Evolutionary conservation across 2,888 invertebrate genomes (phyloP).

Genomic region (Minunthozetes semirufus): DNA sequence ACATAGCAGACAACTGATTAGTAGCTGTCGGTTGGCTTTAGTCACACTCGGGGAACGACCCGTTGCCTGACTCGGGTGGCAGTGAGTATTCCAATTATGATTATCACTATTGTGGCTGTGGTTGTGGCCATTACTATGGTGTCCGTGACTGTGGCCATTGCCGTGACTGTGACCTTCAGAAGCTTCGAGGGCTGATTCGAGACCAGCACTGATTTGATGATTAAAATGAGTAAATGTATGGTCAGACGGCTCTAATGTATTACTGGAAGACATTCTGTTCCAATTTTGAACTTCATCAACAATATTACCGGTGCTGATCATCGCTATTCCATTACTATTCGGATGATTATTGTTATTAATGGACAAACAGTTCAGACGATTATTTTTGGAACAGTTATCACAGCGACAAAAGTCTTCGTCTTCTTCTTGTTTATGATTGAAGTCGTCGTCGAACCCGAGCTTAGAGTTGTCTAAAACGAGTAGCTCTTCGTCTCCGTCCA

Average conservation of each 20-base stretch:
- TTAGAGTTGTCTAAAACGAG: neutral
- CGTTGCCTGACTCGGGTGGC: neutral
- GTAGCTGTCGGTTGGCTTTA: conserved; percentile 2
- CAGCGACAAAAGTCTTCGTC: neutral
- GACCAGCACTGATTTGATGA: neutral
- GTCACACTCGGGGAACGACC: too few species aligned
- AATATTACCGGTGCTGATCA: neutral
- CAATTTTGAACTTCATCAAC: neutral
- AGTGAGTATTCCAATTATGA: neutral
- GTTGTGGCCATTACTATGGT: too few species aligned
- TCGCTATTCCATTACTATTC: neutral
- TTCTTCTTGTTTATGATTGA: neutral
- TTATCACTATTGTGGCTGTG: neutral
- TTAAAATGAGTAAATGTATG: neutral
- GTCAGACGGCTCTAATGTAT: neutral
- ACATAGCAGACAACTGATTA: conserved; percentile 29
- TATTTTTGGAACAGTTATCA: neutral
- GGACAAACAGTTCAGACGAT: too few species aligned
- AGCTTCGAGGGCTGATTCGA: too few species aligned
- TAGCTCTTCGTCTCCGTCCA: neutral
- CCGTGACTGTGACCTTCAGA: too few species aligned
- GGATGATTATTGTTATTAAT: too few species aligned
- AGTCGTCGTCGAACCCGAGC: neutral
- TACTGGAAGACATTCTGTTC: neutral
- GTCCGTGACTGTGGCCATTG: too few species aligned